Evolutionary conservation across 2,113 vertebrate species (phyloP), one percentile per base, ranked within the genome.

Genomic region (Acrocephalus kingi): DNA sequence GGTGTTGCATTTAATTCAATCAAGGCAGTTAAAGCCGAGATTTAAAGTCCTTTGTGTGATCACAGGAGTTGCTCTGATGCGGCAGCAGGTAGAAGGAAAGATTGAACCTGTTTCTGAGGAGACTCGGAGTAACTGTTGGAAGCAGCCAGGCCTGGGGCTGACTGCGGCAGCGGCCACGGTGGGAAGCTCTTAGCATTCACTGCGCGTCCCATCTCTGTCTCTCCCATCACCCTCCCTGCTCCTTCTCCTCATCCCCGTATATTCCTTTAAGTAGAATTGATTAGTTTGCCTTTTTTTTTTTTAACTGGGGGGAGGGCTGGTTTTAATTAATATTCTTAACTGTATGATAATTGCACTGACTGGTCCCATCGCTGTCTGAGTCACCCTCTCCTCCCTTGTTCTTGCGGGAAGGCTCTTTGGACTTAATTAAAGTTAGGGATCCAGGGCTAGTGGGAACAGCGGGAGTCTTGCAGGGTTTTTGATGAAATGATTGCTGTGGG

Each of bases 321-420:
- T 94, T 95, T 96, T 94, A 97, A 96, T 97, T 96, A 95, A 92
- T 93, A 96, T 92, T 92, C 94, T 82, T 90, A 86, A 89, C 93
- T 88, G 63, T 93, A 62, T 81, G 91, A 63, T 97, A 97, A 96
- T 95, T 90, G 72, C 30, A 1, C 64, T 2, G 43, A 63, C 84
- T 94, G 93, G 92, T 94, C 89, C 91, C 87, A 63, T 69, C 6
- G 45, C 87, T 90, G 66, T 31, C 89, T 91, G 94, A 89, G 88
- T 93, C 89, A 93, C 91, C 96, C 77, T 89, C 78, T 90, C 88
- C 87, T 92, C 83, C 81, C 51, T 78, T 54, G 22, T 73, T 89
- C 73, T 84, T 94, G 77, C 1, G 0, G 77, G 84, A 72, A 90
- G 46, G 84, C 88, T 85, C 83, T 62, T 87, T 86, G 95, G 92